These are phyloP conservation scores for Monomorium pharaonis DNA, from an alignment of 1,140 invertebrate species.

Conservation along the genomic window DNA sequence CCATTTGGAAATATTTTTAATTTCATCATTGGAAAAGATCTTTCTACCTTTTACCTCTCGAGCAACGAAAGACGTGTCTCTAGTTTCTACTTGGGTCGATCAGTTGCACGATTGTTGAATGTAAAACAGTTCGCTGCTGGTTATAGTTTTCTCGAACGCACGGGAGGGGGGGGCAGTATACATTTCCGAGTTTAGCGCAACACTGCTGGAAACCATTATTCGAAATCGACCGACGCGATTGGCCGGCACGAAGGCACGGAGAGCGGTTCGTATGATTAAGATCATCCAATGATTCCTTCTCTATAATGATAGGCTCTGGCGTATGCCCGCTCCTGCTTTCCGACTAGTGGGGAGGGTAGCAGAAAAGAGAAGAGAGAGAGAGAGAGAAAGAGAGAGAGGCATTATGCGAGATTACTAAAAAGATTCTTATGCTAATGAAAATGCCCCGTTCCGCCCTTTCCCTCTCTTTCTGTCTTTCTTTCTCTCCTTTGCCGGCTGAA, in stretches of 20 bases:
- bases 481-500: background rate
- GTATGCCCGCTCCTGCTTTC: constrained; percentile 74
- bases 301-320: constrained; percentile 85
- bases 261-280: constrained; percentile 85
- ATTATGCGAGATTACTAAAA: constrained; percentile 74
- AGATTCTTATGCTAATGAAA: constrained; percentile 83
- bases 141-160: constrained; percentile 45
- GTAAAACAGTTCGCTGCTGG: constrained; percentile 20
- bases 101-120: constrained; percentile 26
- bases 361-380: constrained; percentile 35
- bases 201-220: constrained; percentile 82
- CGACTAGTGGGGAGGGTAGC: constrained; percentile 59
- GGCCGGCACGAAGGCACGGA: constrained; percentile 81
- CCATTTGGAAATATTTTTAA: background rate
- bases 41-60: background rate
- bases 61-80: background rate
- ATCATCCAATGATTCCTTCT: constrained; percentile 86
- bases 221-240: constrained; percentile 81
- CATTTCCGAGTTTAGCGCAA: constrained; percentile 69
- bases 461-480: constrained; percentile 14
- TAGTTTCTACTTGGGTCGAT: background rate
- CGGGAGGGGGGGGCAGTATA: background rate
- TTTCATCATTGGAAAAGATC: background rate
- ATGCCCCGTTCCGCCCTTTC: constrained; percentile 65
- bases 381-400: constrained; percentile 37